Conservation (phyloP, 2,797 vertebrate genomes). For the Fundulus diaphanus region DNA sequence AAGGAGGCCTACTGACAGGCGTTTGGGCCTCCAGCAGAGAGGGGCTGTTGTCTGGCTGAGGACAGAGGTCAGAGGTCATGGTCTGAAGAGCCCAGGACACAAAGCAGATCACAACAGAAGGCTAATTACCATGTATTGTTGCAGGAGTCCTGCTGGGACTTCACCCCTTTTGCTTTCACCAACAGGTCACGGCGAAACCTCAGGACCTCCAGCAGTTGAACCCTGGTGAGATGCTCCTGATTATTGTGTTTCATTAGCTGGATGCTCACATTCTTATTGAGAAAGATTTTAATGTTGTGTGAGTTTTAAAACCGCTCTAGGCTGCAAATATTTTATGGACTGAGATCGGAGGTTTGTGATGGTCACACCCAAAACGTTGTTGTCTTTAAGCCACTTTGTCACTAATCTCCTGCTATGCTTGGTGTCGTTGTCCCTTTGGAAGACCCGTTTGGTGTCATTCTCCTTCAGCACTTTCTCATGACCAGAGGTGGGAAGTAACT, state of each 20-base stretch:
- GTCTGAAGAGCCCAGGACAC: constrained; percentile 51
- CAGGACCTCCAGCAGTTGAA: constrained; percentile 24
- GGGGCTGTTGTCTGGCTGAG: constrained; percentile 60
- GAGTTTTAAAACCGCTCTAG: background rate
- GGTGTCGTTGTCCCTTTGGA: too few relatives aligned
- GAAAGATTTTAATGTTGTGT: background rate
- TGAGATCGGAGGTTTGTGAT: too few relatives aligned
- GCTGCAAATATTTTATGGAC: background rate
- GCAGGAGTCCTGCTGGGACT: constrained; percentile 47
- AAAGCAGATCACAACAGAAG: constrained; percentile 67
- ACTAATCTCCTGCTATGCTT: too few relatives aligned
- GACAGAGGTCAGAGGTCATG: constrained; percentile 72
- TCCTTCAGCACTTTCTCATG: too few relatives aligned
- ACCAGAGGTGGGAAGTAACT: too few relatives aligned
- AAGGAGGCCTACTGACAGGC: constrained; percentile 62
- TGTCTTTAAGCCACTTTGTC: too few relatives aligned
- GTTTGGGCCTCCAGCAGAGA: constrained; percentile 66
- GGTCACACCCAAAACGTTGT: too few relatives aligned
- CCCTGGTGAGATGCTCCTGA: constrained; percentile 17
- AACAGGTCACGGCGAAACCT: constrained; percentile 17
- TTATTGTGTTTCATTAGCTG: background rate
- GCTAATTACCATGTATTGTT: constrained; percentile 73
- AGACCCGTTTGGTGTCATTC: too few relatives aligned
- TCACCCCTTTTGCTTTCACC: constrained; percentile 43
- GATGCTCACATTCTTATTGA: background rate